Evolutionary conservation across 2,797 vertebrate genomes (phyloP).

Genomic region (Fringilla coelebs): DNA sequence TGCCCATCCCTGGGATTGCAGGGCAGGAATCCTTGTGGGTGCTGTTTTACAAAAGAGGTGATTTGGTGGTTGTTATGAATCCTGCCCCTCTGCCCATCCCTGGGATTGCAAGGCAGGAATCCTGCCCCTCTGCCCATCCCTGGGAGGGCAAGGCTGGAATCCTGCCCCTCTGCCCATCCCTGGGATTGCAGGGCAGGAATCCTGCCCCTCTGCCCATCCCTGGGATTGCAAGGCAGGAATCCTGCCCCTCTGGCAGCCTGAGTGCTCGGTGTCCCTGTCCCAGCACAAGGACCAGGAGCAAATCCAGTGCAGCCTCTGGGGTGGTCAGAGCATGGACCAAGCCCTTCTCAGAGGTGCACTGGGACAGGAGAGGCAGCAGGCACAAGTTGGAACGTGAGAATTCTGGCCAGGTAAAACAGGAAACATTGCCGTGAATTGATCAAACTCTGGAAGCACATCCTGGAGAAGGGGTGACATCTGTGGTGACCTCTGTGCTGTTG

Average conservation of each 20-base stretch:
- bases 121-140: neutral
- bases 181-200: no score
- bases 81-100: neutral
- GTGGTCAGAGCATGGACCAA: rapidly evolving
- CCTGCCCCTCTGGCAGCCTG: neutral
- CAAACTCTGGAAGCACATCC: neutral
- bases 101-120: neutral
- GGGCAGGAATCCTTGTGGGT: no score
- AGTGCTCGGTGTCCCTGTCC: neutral
- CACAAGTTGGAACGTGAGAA: neutral
- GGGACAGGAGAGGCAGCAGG: neutral
- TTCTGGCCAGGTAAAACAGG: neutral
- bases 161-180: neutral
- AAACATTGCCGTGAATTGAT: neutral
- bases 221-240: neutral
- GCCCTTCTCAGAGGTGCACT: neutral
- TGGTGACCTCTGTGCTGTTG: neutral
- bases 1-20: no score
- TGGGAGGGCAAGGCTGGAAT: neutral
- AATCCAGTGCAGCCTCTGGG: neutral
- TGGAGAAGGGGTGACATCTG: neutral
- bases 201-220: neutral
- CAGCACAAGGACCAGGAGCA: neutral
- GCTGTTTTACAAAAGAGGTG: no score
- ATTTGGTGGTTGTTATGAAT: no score